Conservation (phyloP, 2,797 vertebrate species). For the Phrynocephalus vlangalii region DNA sequence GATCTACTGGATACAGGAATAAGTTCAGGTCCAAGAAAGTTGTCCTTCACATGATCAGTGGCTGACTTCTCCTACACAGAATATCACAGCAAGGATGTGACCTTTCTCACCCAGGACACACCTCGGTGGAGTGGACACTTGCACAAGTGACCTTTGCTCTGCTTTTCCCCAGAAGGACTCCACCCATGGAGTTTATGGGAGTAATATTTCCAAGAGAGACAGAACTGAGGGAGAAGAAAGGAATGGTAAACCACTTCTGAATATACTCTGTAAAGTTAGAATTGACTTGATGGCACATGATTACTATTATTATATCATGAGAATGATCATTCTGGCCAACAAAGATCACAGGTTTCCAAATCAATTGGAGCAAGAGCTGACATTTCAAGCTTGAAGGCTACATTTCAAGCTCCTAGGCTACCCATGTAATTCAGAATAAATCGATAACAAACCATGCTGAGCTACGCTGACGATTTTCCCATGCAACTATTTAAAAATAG, state of each 20-base stretch:
- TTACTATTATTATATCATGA: background rate
- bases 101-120: background rate
- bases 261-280: too few relatives aligned
- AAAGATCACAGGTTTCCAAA: background rate
- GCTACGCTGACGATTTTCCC: background rate
- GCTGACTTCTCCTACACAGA: too few relatives aligned
- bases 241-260: too few relatives aligned
- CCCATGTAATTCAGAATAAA: background rate
- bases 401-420: background rate
- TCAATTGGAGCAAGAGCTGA: constrained; percentile 3
- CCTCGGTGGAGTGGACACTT: too few relatives aligned
- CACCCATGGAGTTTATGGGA: background rate
- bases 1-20: background rate
- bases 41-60: too few relatives aligned
- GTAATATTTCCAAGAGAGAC: background rate
- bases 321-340: background rate
- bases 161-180: background rate
- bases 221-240: background rate
- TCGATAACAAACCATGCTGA: constrained; percentile 16
- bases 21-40: background rate
- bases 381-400: constrained; percentile 2
- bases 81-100: background rate
- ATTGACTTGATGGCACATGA: too few relatives aligned
- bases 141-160: too few relatives aligned
- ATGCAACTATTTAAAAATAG: background rate